Percentiles rank a stretch among this genome's conserved stretches.
Conservation (phyloP, 2,888 invertebrate species). For the Erannis defoliaria region DNA sequence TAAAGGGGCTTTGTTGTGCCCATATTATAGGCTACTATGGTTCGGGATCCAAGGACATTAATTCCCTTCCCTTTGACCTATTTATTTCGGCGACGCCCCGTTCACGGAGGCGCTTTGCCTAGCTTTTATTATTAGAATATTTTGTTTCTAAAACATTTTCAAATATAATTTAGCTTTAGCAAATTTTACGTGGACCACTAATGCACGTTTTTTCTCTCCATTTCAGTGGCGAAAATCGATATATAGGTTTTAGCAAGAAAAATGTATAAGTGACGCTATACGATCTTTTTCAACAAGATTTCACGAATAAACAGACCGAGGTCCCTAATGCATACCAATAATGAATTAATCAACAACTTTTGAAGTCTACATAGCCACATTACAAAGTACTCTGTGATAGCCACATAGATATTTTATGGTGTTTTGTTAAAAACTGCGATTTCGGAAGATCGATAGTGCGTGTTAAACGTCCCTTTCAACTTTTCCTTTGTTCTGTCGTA, state of each 20-base stretch:
- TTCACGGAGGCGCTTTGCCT: constrained; percentile 4
- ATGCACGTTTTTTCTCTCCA: too few relatives aligned
- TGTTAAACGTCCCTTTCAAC: constrained; percentile 9
- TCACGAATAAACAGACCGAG: too few relatives aligned
- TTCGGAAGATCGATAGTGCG: constrained; percentile 21
- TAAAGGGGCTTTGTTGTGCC: background rate
- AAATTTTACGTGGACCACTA: background rate
- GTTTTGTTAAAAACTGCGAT: background rate
- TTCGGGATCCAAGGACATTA: constrained; percentile 49
- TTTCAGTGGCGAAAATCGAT: background rate
- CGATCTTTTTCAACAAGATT: too few relatives aligned
- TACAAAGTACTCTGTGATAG: too few relatives aligned
- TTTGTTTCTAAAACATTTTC: background rate
- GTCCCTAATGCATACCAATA: too few relatives aligned
- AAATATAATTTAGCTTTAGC: background rate
- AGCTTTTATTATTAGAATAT: background rate
- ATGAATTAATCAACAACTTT: too few relatives aligned
- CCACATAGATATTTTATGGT: background rate
- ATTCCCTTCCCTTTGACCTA: constrained; percentile 52
- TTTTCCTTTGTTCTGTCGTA: constrained; percentile 15
- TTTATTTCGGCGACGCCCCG: constrained; percentile 47
- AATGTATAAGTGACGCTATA: too few relatives aligned
- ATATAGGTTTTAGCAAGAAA: too few relatives aligned
- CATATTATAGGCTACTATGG: constrained; percentile 1
- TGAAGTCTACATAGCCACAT: too few relatives aligned